These are phyloP conservation scores for Hypanus sabinus DNA, from an alignment of 2,113 vertebrate species.

Conservation along the genomic window DNA sequence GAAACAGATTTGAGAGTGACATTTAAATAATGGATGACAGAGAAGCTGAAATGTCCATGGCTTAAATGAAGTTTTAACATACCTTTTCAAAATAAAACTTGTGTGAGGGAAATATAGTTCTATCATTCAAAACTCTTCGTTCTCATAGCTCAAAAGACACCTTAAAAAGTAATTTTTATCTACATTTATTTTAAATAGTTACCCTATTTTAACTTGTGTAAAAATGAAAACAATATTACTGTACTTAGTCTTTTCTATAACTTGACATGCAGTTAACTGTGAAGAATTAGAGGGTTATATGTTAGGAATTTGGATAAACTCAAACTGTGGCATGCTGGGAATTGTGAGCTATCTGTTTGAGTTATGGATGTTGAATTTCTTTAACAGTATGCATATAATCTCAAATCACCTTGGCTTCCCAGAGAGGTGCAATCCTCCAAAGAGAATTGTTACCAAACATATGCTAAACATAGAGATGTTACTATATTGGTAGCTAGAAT, in stretches of 20 bases:
- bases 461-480: neutral
- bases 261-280: neutral
- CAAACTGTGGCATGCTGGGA: slow-evolving; percentile 9
- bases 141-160: too few species aligned
- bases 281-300: neutral
- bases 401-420: neutral
- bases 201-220: too few species aligned
- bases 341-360: neutral
- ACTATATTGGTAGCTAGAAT: neutral
- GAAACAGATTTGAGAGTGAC: too few species aligned
- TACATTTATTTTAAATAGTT: too few species aligned
- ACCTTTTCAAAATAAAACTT: neutral
- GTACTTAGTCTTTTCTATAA: neutral
- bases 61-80: neutral
- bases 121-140: too few species aligned
- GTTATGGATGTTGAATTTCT: neutral
- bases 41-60: neutral
- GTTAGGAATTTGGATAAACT: neutral
- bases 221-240: neutral
- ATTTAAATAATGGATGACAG: neutral
- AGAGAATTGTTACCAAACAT: neutral
- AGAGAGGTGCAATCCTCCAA: neutral
- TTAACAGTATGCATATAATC: neutral
- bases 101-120: too few species aligned
- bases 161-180: too few species aligned